Base-by-base conservation (phyloP, 1,140 invertebrate genomes). In the Spodoptera litura region DNA sequence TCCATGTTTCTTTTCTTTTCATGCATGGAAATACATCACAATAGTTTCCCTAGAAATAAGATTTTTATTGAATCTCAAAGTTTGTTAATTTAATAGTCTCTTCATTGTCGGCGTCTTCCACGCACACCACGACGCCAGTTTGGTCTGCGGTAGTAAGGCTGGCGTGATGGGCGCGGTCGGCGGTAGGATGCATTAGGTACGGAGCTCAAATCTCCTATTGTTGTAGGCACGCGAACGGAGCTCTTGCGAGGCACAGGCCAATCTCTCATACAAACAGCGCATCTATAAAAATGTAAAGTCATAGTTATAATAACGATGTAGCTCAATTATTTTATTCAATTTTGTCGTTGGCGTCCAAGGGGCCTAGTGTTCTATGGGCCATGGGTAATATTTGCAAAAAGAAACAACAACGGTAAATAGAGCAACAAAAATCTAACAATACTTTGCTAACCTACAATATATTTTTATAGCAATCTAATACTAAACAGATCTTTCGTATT, bases 221-320 rank as follows among this genome's bases (percentile, higher is more conserved):
- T 77, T 20, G 35, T 51, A 53, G 73, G 59, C 70, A 78, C 6
- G 58, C 51, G 20, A 20, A 35, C 78, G 64, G 80, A 31, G 4
- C 79, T 79, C 62, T 66, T 83, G 68, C 2, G 78, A 0, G 62
- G 53, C 3, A 77, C 82, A 25, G 90, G 88, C 52, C 84, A 82
- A 44, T 87, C 84, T 55, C 92, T 87, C 85, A 92, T 94, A 71
- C 94, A 95, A 20, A 95, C 94, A 31, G 92, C 70, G 83, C 94
- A 95, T 80, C 94, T 95, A 73, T 0, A 55, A n/a, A 56, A 20
- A 25, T 1, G 38, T 38, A 38, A 71, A n/a, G 9, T 3, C 8
- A 13, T 49, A 11, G 20, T 10, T 11, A 10, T 66, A 49, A 27
- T 27, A 20, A 56, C 2, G 9, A 6, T 44, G 9, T 44, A 44